Evolutionary conservation across 1,140 invertebrate species (phyloP).

Genomic region (Drosophila ironensis): DNA sequence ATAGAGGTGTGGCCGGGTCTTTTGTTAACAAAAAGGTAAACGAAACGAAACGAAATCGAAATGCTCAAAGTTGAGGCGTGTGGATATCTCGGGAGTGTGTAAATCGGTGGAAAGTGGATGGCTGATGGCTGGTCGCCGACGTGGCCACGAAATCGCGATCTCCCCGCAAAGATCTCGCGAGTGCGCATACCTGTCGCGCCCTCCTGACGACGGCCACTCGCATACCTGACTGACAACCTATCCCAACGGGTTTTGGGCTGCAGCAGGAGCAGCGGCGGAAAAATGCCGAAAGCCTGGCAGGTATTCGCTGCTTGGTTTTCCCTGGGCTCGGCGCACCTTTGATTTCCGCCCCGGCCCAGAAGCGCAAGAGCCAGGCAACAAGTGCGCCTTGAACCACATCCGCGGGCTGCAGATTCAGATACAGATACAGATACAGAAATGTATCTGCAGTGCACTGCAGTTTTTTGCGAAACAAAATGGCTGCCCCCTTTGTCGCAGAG

Average conservation of each 20-base stretch:
- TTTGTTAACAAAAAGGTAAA: constrained; percentile 44
- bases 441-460: constrained; percentile 52
- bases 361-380: constrained; percentile 61
- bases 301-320: constrained; percentile 21
- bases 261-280: constrained; percentile 10
- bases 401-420: background rate
- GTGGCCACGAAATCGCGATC: constrained; percentile 72
- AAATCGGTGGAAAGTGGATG: constrained; percentile 65
- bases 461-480: constrained; percentile 55
- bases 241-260: constrained; percentile 73
- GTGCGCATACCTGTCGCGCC: constrained; percentile 55
- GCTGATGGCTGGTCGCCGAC: no score
- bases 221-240: constrained; percentile 60
- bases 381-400: constrained; percentile 64
- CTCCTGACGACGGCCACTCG: constrained; percentile 9
- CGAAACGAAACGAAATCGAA: constrained; percentile 58
- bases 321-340: constrained; percentile 25
- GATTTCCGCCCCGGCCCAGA: constrained; percentile 43
- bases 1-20: constrained; percentile 52
- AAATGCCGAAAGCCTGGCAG: constrained; percentile 3
- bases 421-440: constrained; percentile 8
- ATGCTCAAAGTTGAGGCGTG: constrained; percentile 10
- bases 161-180: constrained; percentile 26
- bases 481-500: constrained; percentile 46
- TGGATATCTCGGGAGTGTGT: constrained; percentile 33